Conservation (phyloP, 2,888 invertebrate species). For the Aphidius colemani region DNA sequence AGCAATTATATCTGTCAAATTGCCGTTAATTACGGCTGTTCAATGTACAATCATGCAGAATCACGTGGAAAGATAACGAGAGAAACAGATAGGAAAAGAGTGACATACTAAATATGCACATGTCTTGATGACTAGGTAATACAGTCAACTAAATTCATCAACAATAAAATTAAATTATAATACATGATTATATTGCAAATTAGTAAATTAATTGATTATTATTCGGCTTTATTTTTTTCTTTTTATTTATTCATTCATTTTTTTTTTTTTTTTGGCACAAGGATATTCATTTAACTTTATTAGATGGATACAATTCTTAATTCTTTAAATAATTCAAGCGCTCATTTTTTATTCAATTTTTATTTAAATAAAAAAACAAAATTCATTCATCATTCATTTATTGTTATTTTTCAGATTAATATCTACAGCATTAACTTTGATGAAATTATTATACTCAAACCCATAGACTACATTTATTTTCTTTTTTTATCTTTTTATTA, state of each 20-base stretch:
- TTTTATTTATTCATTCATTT: neutral
- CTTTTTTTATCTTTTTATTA: constrained; percentile 10
- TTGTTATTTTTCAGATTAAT: too few species aligned
- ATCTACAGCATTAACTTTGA: too few species aligned
- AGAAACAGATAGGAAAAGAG: too few species aligned
- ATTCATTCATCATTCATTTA: too few species aligned
- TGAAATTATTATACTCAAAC: too few species aligned
- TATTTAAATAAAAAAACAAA: neutral
- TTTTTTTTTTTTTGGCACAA: constrained; percentile 7
- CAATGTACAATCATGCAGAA: constrained; percentile 28
- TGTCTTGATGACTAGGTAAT: too few species aligned
- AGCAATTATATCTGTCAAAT: constrained; percentile 29
- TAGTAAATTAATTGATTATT: neutral
- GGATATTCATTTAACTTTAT: constrained; percentile 1
- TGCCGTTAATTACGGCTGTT: constrained; percentile 33
- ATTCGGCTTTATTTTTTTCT: constrained; percentile 1
- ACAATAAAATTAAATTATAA: neutral
- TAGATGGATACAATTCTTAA: neutral
- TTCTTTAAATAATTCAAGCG: neutral
- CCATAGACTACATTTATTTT: neutral
- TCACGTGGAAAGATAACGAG: neutral
- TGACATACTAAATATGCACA: too few species aligned
- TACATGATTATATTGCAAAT: neutral
- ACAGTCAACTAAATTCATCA: too few species aligned
- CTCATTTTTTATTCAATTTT: constrained; percentile 5